phyloP scores from a whole-genome alignment of 2,888 invertebrate genomes.

The Drosophila anceps region DNA sequence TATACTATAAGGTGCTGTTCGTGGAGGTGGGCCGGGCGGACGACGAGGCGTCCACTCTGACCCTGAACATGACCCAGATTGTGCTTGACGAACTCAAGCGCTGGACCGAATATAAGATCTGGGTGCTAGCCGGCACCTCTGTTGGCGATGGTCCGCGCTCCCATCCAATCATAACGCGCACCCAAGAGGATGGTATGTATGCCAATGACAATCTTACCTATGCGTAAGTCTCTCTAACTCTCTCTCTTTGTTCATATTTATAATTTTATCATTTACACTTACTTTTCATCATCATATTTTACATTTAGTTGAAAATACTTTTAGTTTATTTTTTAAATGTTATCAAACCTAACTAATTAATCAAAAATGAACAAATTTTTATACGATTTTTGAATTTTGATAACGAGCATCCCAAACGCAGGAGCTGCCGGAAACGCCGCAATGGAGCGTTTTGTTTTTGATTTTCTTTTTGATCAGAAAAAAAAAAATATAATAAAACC shows the following conservation, averaged over 20 bases:
- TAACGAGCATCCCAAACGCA: slow-evolving; percentile 66
- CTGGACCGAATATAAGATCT: slow-evolving; percentile 98
- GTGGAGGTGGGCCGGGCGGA: slow-evolving; percentile 94
- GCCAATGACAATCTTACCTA: slow-evolving; percentile 71
- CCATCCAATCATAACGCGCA: slow-evolving; percentile 95
- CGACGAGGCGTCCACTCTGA: slow-evolving; percentile 93
- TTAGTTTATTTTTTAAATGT: slow-evolving; percentile 10
- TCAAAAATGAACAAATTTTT: slow-evolving; percentile 61
- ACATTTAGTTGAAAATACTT: slow-evolving; percentile 5
- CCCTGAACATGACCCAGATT: slow-evolving; percentile 92
- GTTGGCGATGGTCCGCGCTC: slow-evolving; percentile 98
- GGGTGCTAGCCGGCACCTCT: slow-evolving; percentile 97
- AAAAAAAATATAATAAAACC: slow-evolving; percentile 2
- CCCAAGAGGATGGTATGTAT: slow-evolving; percentile 99
- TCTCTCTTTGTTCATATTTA: slow-evolving; percentile 42
- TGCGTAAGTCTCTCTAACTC: slow-evolving; percentile 61
- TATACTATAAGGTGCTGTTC: slow-evolving; percentile 97
- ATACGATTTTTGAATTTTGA: slow-evolving; percentile 79
- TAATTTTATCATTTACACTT: slow-evolving; percentile 22
- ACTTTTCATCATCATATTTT: slow-evolving; percentile 10
- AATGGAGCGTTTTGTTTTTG: slow-evolving; percentile 65
- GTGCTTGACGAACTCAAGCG: slow-evolving; percentile 95
- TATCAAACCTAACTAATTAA: slow-evolving; percentile 56
- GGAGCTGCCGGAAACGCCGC: slow-evolving; percentile 45
- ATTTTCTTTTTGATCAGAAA: slow-evolving; percentile 18